phyloP scores from a whole-genome alignment of 2,888 invertebrate genomes.

The Deilephila elpenor region DNA sequence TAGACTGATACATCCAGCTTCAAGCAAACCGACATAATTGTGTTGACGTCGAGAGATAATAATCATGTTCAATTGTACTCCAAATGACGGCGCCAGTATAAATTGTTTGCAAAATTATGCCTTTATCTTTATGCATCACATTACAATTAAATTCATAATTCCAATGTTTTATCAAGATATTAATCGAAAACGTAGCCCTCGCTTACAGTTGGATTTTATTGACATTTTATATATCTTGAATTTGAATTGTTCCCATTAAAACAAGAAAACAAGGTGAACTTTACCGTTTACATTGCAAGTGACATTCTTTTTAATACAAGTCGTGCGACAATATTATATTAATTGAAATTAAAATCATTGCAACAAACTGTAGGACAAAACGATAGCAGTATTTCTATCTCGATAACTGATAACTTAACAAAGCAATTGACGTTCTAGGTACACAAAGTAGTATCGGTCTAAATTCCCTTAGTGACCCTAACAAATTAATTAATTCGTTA shows the following conservation, averaged over 20 bases:
- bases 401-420: neutral
- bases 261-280: constrained; percentile 1
- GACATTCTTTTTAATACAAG: neutral
- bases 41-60: no score
- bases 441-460: neutral
- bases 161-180: neutral
- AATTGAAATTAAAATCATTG: neutral
- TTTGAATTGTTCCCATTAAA: constrained; percentile 3
- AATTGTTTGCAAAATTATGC: no score
- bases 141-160: neutral
- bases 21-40: no score
- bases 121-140: neutral
- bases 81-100: no score
- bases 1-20: no score
- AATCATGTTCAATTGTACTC: no score
- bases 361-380: neutral
- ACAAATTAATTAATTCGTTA: constrained; percentile 22
- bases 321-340: neutral
- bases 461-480: constrained; percentile 21
- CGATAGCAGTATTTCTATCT: neutral
- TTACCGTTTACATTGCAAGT: neutral
- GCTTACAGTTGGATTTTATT: neutral
- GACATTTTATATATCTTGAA: neutral
- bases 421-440: constrained; percentile 8
- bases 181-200: neutral